Percentiles rank a stretch among this genome's conserved stretches.
phyloP scores from a whole-genome alignment of 2,113 vertebrate genomes.

The Tyto alba region DNA sequence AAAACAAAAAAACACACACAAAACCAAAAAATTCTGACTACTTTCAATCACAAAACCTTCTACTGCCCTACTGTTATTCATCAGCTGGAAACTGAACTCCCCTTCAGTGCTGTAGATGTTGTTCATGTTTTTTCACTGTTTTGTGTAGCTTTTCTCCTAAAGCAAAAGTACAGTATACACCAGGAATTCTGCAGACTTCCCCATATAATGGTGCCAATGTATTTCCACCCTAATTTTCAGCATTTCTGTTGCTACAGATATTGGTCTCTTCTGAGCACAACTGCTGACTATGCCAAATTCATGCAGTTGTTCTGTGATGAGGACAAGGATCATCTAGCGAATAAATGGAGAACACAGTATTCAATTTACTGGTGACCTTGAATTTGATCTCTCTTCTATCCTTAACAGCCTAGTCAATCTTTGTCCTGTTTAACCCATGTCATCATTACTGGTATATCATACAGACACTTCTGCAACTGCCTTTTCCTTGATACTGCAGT shows the following conservation, averaged over 20 bases:
- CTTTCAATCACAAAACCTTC: neutral
- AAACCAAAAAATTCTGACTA: neutral
- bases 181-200: neutral
- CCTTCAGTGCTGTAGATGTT: neutral
- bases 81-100: neutral
- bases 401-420: conserved; percentile 6
- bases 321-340: neutral
- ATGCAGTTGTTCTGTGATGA: neutral
- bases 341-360: conserved; percentile 9
- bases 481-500: neutral
- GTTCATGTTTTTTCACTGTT: neutral
- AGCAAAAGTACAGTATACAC: neutral
- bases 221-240: neutral
- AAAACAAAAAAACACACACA: too few relatives aligned
- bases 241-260: neutral
- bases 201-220: neutral
- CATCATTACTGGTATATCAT: neutral
- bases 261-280: neutral
- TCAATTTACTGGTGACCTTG: conserved; percentile 48
- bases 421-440: neutral
- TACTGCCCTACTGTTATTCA: neutral
- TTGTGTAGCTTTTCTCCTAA: neutral
- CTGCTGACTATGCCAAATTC: conserved; percentile 20
- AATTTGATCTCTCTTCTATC: conserved; percentile 28
- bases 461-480: neutral